phyloP scores from a whole-genome alignment of 2,888 invertebrate genomes.

The Cancer borealis region DNA sequence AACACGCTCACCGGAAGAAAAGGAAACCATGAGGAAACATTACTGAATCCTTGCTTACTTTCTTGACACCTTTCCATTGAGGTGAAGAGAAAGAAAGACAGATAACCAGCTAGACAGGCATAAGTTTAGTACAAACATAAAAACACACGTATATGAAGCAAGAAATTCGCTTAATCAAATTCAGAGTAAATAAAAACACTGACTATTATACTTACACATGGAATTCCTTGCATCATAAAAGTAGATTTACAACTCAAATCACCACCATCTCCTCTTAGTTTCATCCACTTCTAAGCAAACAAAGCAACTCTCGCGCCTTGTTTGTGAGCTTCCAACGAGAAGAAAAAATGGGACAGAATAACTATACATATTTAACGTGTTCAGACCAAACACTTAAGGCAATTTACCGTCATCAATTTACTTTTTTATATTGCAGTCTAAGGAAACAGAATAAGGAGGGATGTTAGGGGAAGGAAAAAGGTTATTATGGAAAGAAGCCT shows the following conservation, averaged over 20 bases:
- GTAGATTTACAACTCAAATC: not conserved
- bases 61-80: not conserved
- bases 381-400: not conserved
- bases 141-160: not conserved
- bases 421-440: not conserved
- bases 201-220: not conserved
- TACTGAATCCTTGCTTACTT: not conserved
- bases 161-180: not conserved
- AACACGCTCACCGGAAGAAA: not conserved
- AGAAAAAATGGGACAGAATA: not conserved
- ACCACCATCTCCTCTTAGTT: not conserved
- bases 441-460: not conserved
- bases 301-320: not conserved
- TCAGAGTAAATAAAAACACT: not conserved
- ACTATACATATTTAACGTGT: not conserved
- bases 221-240: not conserved
- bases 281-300: not conserved
- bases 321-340: not conserved
- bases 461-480: not conserved
- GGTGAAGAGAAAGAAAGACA: conserved; percentile 8
- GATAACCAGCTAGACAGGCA: not conserved
- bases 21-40: not conserved
- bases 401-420: conserved; percentile 36
- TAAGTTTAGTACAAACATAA: not conserved
- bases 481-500: not conserved